Evolutionary conservation across 2,797 vertebrate species (phyloP), one percentile per base, ranked within the genome.

Genomic region (Propithecus deckenii): DNA sequence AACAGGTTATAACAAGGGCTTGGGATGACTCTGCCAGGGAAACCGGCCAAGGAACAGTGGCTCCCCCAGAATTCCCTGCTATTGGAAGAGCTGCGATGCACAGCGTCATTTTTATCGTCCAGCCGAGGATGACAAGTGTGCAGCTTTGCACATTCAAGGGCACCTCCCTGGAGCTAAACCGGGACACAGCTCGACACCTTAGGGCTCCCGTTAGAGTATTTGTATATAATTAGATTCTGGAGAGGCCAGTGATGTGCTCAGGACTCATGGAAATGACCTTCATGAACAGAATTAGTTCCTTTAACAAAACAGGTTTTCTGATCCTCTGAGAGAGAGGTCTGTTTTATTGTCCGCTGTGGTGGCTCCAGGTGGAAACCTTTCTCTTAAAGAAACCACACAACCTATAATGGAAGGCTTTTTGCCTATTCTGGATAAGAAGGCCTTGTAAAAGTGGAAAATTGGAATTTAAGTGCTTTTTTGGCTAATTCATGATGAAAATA

Each of bases 11-110:
- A 93, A 63, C 18, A 76, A 94, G 72, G 41, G 76, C 63, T 95
- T 78, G 80, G 88, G 69, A 69, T 12, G 10, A 22, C 63, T 91
- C 85, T 96, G 92, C 96, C 96, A 94, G 94, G 92, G 67, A 87
- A 67, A 23, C 30, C 50, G 25, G 76, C 95, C 90, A 85, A 71
- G 89, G 84, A 86, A 52, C 86, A 78, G 81, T 43, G 48, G n/a
- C 43, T 83, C 32, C 83, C 76, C 32, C 86, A 94, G 93, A 92
- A 89, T 81, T 80, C 81, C 38, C 48, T 90, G 80, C 78, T 83
- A n/a, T n/a, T 84, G 10, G 57, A 71, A 48, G 80, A 72, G 38
- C 80, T 95, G 35, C 32, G 46, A 55, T 63, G 48, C 28, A 4
- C 55, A 89, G 25, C 92, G 41, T 85, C 35, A n/a, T 83, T 85